Evolutionary conservation across 2,797 vertebrate genomes (phyloP), one percentile per base, ranked within the genome.

Genomic region (Trachurus trachurus): DNA sequence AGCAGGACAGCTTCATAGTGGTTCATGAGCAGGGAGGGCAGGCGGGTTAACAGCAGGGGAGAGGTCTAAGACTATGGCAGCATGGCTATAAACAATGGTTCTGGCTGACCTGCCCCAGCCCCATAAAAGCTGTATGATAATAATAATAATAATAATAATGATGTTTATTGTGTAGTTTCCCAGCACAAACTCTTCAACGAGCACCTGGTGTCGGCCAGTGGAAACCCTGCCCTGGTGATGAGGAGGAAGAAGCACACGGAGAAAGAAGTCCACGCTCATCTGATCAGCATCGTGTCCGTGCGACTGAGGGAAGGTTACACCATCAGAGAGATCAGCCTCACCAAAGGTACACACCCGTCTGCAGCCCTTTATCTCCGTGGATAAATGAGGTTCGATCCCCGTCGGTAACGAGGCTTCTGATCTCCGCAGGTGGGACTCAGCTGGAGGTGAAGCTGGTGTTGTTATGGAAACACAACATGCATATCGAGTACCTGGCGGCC

Each of bases 401-500:
- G 16, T 6, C 42, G 17, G 64, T 22, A 58, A 49, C 62, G 12
- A 49, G 9, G 6, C 52, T 29, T 19, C 44, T 66, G 8, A 0
- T 76, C 58, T 22, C 40, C 62, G 21, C 1, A 98, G 98, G 97
- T 72, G 97, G 98, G 39, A 95, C 96, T 80, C 97, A 98, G 86
- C 93, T 99, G 88, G 98, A 99, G 90, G 97, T 99, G 81, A 99
- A 99, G 78, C 93, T 99, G 34, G 96, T 99, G 58, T 86, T 99
- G 65, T 92, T 99, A 1, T 99, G 98, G 98, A 99, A 99, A 76
- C 98, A 99, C 92, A 99, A 99, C 94, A 99, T 99, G 98, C 97
- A 98, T 37, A 97, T 99, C 0, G 98, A 99, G 87, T 99, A 99
- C 53, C 88, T 98, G 67, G 98, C 97, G 0, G 82, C 96, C 5